Conservation (phyloP, 2,888 invertebrate genomes). For the Phlogophora meticulosa region DNA sequence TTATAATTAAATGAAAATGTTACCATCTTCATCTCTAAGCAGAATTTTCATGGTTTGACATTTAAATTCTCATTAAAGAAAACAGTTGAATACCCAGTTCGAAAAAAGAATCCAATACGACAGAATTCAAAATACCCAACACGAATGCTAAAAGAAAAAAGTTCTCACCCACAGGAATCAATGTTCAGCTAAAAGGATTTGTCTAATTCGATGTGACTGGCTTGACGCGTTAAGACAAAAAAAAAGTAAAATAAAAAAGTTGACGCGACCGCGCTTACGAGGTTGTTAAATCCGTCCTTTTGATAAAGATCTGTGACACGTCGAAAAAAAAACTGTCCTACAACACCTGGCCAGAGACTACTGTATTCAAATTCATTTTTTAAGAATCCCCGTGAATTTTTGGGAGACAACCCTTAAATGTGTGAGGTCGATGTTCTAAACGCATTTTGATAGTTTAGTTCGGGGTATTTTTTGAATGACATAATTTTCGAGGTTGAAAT, state of each 20-base stretch:
- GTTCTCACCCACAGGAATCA: constrained; percentile 80
- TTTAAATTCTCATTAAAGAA: constrained; percentile 12
- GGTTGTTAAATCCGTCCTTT: constrained; percentile 87
- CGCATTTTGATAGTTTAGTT: constrained; percentile 73
- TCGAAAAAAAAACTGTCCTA: constrained; percentile 78
- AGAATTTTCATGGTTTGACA: not conserved
- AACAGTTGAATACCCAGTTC: constrained; percentile 10
- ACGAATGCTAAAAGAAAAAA: constrained; percentile 64
- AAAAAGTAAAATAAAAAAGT: constrained; percentile 78
- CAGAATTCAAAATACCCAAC: constrained; percentile 44
- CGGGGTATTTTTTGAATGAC: constrained; percentile 76
- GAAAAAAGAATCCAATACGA: constrained; percentile 14
- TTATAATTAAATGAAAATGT: too few relatives aligned
- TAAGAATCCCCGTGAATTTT: constrained; percentile 80
- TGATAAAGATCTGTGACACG: constrained; percentile 90
- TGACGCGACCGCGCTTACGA: constrained; percentile 86
- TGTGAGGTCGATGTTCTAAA: constrained; percentile 82
- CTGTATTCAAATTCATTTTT: constrained; percentile 88
- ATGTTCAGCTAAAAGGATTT: constrained; percentile 86
- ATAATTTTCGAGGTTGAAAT: constrained; percentile 74
- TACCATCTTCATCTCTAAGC: not conserved
- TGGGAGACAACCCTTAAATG: constrained; percentile 80
- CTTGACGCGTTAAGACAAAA: constrained; percentile 82
- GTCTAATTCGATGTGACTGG: constrained; percentile 89
- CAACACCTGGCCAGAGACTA: constrained; percentile 76